Evolutionary conservation across 2,888 invertebrate genomes (phyloP).

Genomic region (Temnothorax ravouxi): DNA sequence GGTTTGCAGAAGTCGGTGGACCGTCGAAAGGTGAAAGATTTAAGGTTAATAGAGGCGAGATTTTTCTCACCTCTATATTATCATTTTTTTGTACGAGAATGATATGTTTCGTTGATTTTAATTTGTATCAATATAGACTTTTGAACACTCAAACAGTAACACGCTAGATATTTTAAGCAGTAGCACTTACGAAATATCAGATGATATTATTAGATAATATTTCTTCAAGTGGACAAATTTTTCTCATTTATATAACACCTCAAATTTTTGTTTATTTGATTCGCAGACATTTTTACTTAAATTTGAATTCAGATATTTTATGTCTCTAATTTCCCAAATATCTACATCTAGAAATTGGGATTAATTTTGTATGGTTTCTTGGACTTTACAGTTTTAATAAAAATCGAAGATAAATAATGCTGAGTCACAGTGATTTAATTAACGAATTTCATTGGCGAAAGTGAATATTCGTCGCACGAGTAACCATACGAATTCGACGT

Average conservation of each 20-base stretch:
- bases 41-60: slow-evolving; percentile 80
- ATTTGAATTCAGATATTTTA: not conserved
- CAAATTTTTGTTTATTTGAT: not conserved
- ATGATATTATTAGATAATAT: not conserved
- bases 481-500: slow-evolving; percentile 37
- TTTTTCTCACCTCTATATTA: slow-evolving; percentile 64
- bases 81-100: slow-evolving; percentile 5
- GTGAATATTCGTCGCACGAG: slow-evolving; percentile 28
- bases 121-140: not conserved
- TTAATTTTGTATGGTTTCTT: not conserved
- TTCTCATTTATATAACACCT: not conserved
- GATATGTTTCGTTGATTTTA: slow-evolving; percentile 25
- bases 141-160: not conserved
- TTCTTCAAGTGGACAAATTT: not conserved
- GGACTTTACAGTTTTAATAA: not conserved
- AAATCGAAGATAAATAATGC: not conserved
- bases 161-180: not conserved
- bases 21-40: slow-evolving; percentile 78
- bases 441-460: slow-evolving; percentile 9
- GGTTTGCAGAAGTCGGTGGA: slow-evolving; percentile 74
- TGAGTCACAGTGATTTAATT: slow-evolving; percentile 1
- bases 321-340: not conserved
- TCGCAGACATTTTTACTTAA: not conserved
- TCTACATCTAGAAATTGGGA: not conserved
- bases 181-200: not conserved